These are phyloP conservation scores for Cheilosia vernalis DNA, from an alignment of 2,888 invertebrate genomes.

Conservation along the genomic window DNA sequence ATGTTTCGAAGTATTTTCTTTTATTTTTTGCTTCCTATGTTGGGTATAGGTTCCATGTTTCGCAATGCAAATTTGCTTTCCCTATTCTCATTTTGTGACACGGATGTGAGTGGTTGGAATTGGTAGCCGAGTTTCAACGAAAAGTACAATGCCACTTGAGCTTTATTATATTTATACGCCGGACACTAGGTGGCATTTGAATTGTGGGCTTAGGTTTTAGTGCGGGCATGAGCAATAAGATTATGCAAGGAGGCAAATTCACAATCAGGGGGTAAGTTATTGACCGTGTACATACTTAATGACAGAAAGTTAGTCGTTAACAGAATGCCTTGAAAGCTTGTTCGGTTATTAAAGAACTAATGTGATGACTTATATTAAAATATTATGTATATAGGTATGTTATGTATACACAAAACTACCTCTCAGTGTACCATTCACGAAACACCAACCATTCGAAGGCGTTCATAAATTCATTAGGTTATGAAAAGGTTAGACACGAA, in stretches of 20 bases:
- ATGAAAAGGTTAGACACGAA: too few relatives aligned
- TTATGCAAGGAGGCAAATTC: conserved; percentile 5
- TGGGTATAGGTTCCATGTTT: conserved; percentile 1
- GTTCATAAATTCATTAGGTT: too few relatives aligned
- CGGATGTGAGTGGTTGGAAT: conserved; percentile 1
- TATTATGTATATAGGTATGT: too few relatives aligned
- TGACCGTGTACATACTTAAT: conserved; percentile 4
- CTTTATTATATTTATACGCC: conserved; percentile 26
- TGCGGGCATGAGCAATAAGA: background rate
- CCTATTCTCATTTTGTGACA: background rate
- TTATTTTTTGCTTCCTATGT: background rate
- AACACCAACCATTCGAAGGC: too few relatives aligned
- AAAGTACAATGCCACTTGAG: conserved; percentile 38
- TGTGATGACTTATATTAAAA: too few relatives aligned
- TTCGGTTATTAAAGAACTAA: background rate
- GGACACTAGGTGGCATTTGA: conserved; percentile 27
- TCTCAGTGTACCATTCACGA: too few relatives aligned
- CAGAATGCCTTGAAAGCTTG: background rate
- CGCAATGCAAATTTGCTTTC: conserved; percentile 43
- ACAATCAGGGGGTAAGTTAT: background rate
- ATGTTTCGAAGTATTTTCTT: background rate
- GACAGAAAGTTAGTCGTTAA: background rate
- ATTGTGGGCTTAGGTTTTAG: background rate
- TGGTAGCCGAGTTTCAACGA: background rate
- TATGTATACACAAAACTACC: too few relatives aligned